Percentiles rank a stretch among this genome's conserved stretches.
Evolutionary conservation across 2,113 vertebrate species (phyloP).

Genomic region (Scopus umbretta): DNA sequence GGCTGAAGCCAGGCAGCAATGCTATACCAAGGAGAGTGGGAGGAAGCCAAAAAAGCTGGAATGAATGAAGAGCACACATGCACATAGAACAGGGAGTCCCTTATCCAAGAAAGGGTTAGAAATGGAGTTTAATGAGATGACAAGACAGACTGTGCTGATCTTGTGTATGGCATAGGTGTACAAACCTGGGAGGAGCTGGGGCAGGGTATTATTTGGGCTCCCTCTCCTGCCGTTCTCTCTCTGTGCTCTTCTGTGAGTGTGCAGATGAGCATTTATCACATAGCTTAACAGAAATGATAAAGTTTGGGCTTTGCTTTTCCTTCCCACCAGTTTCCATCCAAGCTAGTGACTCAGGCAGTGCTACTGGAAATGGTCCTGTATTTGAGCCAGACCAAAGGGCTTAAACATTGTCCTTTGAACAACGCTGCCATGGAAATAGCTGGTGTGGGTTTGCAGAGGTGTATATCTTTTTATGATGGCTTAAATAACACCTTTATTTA

Average conservation of each 20-base stretch:
- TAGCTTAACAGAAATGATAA: neutral
- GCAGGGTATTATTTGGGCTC: neutral
- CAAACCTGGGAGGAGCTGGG: neutral
- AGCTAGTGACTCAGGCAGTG: neutral
- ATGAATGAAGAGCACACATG: neutral
- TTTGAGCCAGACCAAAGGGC: neutral
- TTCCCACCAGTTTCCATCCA: neutral
- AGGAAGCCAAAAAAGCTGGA: neutral
- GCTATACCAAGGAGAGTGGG: neutral
- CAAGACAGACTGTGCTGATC: fast-evolving
- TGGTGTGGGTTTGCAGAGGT: neutral
- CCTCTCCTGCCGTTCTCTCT: neutral
- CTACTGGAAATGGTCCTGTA: neutral
- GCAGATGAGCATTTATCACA: neutral
- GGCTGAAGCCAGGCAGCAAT: neutral
- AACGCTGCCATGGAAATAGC: neutral
- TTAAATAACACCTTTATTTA: neutral
- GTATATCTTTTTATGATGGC: neutral
- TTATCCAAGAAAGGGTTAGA: neutral
- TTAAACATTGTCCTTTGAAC: neutral
- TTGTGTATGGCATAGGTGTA: fast-evolving
- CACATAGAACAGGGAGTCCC: fast-evolving
- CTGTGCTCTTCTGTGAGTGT: fast-evolving
- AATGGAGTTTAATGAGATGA: neutral
- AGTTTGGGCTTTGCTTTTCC: neutral